These are phyloP conservation scores for Yasuhikotakia modesta DNA, from an alignment of 2,797 vertebrate species.

Conservation along the genomic window DNA sequence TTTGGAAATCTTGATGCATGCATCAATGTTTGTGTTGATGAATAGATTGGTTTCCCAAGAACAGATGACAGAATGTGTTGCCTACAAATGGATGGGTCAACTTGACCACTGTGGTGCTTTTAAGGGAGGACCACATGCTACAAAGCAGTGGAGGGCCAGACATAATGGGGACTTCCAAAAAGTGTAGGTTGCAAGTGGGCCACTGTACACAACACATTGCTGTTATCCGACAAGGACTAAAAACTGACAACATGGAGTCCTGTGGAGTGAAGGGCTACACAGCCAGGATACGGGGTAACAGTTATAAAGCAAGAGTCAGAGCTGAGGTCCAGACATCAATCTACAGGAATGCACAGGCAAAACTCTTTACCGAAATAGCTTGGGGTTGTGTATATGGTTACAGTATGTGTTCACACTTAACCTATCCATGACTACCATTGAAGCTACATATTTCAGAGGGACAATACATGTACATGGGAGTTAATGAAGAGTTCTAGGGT, in stretches of 20 bases:
- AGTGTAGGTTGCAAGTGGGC: slow-evolving; percentile 35
- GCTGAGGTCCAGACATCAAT: slow-evolving; percentile 55
- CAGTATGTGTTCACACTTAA: slow-evolving; percentile 56
- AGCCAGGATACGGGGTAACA: slow-evolving; percentile 56
- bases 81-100: slow-evolving; percentile 55
- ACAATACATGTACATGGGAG: slow-evolving; percentile 48
- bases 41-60: slow-evolving; percentile 59
- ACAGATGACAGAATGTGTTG: slow-evolving; percentile 57
- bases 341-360: slow-evolving; percentile 62
- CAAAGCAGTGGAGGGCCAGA: slow-evolving; percentile 40
- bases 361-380: slow-evolving; percentile 47
- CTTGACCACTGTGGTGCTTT: slow-evolving; percentile 26
- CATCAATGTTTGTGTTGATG: slow-evolving; percentile 72
- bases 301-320: slow-evolving; percentile 52
- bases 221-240: slow-evolving; percentile 51
- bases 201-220: slow-evolving; percentile 56
- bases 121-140: slow-evolving; percentile 51
- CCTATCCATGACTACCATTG: slow-evolving; percentile 53
- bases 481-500: slow-evolving; percentile 49
- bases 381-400: slow-evolving; percentile 46
- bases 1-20: slow-evolving; percentile 78
- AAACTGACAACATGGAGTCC: slow-evolving; percentile 54
- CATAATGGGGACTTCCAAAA: slow-evolving; percentile 35
- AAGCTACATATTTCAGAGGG: slow-evolving; percentile 53
- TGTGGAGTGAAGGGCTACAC: slow-evolving; percentile 63